phyloP scores from a whole-genome alignment of 2,888 invertebrate species.

The Cephonodes hylas region DNA sequence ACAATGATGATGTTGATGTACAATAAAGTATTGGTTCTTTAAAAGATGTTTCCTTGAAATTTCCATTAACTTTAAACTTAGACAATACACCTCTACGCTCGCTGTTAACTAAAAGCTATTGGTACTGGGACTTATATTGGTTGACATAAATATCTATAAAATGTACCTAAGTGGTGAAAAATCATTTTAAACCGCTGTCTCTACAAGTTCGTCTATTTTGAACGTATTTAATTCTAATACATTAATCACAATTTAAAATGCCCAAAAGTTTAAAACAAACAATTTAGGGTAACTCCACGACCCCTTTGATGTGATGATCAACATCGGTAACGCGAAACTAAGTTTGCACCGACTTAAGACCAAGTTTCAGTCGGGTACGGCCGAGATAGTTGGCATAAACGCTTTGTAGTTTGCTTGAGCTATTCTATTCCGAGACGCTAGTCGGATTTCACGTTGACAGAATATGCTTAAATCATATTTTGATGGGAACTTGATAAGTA shows the following conservation, averaged over 20 bases:
- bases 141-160: too few species aligned
- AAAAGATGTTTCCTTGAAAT: too few species aligned
- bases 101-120: too few species aligned
- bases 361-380: conserved; percentile 30
- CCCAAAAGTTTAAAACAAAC: not conserved
- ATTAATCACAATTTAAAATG: not conserved
- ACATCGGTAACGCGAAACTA: conserved; percentile 24
- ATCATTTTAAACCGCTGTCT: too few species aligned
- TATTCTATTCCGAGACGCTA: not conserved
- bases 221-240: too few species aligned
- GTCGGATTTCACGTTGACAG: not conserved
- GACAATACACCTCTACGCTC: too few species aligned
- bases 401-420: not conserved
- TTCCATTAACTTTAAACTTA: too few species aligned
- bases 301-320: conserved; percentile 42
- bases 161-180: too few species aligned
- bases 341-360: conserved; percentile 24
- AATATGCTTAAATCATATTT: not conserved
- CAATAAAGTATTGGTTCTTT: too few species aligned
- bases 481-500: not conserved
- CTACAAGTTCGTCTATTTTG: too few species aligned
- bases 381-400: conserved; percentile 30
- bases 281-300: conserved; percentile 16
- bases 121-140: too few species aligned
- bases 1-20: too few species aligned